phyloP scores from a whole-genome alignment of 2,888 invertebrate genomes.

The Caenorhabditis imperialis region DNA sequence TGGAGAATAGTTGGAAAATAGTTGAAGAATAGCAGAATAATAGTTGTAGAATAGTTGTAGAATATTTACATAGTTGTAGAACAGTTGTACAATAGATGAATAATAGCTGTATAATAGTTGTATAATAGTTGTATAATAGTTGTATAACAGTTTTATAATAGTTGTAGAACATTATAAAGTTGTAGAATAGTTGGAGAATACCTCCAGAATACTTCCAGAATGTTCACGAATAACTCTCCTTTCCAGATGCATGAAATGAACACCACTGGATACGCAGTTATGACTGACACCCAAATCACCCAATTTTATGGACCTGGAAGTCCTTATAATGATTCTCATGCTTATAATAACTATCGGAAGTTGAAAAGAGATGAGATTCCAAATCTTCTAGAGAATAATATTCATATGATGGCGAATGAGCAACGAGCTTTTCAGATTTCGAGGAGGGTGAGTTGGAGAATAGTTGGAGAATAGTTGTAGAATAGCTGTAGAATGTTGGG shows the following conservation, averaged over 20 bases:
- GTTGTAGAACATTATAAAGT: conserved; percentile 39
- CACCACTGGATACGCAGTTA: conserved; percentile 62
- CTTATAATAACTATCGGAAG: conserved; percentile 45
- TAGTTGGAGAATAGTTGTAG: no score
- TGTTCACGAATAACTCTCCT: not conserved
- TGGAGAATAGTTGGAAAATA: not conserved
- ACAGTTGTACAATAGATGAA: not conserved
- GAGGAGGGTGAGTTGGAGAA: conserved; percentile 18
- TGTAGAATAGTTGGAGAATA: not conserved
- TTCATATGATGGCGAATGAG: conserved; percentile 53
- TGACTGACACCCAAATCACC: conserved; percentile 56
- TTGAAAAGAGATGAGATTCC: conserved; percentile 45
- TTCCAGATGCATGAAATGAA: conserved; percentile 63
- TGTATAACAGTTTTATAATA: no score
- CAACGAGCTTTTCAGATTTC: conserved; percentile 44
- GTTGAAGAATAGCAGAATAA: no score
- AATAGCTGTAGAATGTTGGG: no score
- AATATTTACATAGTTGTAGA: not conserved
- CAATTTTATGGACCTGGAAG: conserved; percentile 64
- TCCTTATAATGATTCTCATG: conserved; percentile 62
- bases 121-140: no score
- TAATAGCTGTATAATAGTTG: no score
- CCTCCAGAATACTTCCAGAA: no score
- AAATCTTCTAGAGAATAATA: conserved; percentile 56
- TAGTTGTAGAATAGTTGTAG: no score